Percentiles rank a stretch among this genome's conserved stretches.
These are phyloP conservation scores for Ictidomys tridecemlineatus DNA, from an alignment of 2,113 vertebrate species.

Conservation along the genomic window DNA sequence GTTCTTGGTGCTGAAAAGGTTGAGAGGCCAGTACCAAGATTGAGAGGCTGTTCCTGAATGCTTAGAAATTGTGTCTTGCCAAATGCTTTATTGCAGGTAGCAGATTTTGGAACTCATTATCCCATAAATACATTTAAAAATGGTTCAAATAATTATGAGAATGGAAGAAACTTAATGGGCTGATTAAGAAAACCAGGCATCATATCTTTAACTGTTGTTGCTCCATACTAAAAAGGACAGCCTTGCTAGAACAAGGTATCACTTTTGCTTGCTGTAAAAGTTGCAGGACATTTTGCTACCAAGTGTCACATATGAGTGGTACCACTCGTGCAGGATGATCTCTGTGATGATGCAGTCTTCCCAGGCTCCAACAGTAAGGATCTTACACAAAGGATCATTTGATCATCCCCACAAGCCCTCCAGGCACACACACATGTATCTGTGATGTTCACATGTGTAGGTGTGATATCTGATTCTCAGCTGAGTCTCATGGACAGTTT, in stretches of 20 bases:
- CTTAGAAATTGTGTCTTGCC: background rate
- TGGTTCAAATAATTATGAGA: background rate
- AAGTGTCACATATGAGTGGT: background rate
- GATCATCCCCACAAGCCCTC: background rate
- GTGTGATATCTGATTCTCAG: background rate
- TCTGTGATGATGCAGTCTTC: background rate
- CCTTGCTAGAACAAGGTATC: background rate
- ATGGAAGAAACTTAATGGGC: background rate
- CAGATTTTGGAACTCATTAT: background rate
- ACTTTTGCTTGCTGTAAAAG: background rate
- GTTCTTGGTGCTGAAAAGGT: background rate
- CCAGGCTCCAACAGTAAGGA: fast-evolving
- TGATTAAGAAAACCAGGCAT: background rate
- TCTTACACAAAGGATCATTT: background rate
- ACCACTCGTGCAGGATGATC: background rate
- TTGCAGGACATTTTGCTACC: background rate
- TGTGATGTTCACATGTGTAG: no score
- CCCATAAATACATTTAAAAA: background rate
- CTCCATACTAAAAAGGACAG: background rate
- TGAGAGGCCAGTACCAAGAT: background rate
- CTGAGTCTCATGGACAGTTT: no score
- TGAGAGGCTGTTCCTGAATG: background rate
- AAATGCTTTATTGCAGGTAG: background rate
- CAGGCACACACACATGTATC: fast-evolving
- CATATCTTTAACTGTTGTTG: background rate